Base-by-base conservation (phyloP, 2,113 vertebrate genomes). In the Alexandromys fortis region DNA sequence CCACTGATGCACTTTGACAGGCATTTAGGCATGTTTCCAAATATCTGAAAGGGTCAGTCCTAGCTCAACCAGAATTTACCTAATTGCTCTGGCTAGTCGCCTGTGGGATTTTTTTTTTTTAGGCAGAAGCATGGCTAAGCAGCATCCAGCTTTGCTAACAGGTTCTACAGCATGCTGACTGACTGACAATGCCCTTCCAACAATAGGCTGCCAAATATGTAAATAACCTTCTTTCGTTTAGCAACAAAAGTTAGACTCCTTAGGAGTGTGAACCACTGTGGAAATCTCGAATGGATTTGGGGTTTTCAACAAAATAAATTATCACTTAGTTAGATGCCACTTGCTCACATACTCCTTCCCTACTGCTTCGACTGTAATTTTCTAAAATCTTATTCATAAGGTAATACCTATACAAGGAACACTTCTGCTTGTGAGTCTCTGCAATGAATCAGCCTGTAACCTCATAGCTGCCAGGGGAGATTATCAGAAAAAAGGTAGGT, bases 111-210 rank as follows among this genome's bases (percentile, higher is more conserved):
- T 61, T 86, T 49, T 49, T 47, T 73, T 58, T 58, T 58, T 21
- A 94, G 65, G 79, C 47, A 95, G 92, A 9, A 92, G 38, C 49
- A 63, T 61, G 42, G 47, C 12, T 68, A 81, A 91, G 94, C 17
- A 42, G 19, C 42, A 88, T 58, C 73, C 93, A 81, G 33, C 52
- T 91, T 79, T 89, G n/a, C 30, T 76, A 72, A 90, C 17, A 94
- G 85, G n/a, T n/a, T 73, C 8, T 52, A 70, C 42, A 90, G 73
- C n/a, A 82, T 89, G 86, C 92, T 96, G 92, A 91, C 78, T 49
- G 83, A 28, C 89, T 96, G 63, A 91, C 92, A 97, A 90, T 70
- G 91, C 90, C 52, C 94, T 98, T 95, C 97, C 95, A 94, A 38
- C 0, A 16, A 26, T 91, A 47, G 49, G 28, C 58, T 42, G 17